Base-by-base conservation (phyloP, 2,113 vertebrate genomes). In the Leucoraja erinaceus region DNA sequence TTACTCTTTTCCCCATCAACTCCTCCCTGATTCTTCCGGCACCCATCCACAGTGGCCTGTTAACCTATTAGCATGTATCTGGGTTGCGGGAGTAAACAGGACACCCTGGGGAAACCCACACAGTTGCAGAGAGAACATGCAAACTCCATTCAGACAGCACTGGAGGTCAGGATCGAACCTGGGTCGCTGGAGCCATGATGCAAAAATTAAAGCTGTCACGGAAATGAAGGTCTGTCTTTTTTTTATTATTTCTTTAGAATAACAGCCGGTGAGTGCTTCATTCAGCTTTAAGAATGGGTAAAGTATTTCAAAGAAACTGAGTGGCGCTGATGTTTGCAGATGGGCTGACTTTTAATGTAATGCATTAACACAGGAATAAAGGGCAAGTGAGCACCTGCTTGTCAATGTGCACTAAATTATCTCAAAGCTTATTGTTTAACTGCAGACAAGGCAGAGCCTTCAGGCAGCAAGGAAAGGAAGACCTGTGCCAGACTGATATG, bases 401-500 rank as follows among this genome's bases (percentile, higher is more conserved):
- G 90, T 38, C 33, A 54, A 31, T 91, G 66, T 91, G 38, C n/a
- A 25, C 68, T 72, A 91, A 91, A 54, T 74, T 72, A 72, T 22
- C 66, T 72, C 68, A 91, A 72, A 72, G 31, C 38, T 68, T 12
- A 38, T 91, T 91, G 66, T 25, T 91, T 72, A 47, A 91, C 47
- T 31, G 20, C 90, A 91, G 70, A 72, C 63, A 72, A 91, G 33
- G 38, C 90, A 14, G 33, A 72, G 66, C 90, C 88, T 38, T 72
- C 38, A 25, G 90, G 90, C 90, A 25, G 38, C 70, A 54, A 91
- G 90, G 90, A 47, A 68, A 68, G 56, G 90, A 9, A 54, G 68
- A 91, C 72, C 90, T 70, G 66, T 91, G 90, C 90, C 90, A 91
- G 90, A 91, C 38, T 91, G 20, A 5, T 38, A 47, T 91, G 90